Conservation (phyloP, 2,113 vertebrate species). For the Corythornis vintsioides region DNA sequence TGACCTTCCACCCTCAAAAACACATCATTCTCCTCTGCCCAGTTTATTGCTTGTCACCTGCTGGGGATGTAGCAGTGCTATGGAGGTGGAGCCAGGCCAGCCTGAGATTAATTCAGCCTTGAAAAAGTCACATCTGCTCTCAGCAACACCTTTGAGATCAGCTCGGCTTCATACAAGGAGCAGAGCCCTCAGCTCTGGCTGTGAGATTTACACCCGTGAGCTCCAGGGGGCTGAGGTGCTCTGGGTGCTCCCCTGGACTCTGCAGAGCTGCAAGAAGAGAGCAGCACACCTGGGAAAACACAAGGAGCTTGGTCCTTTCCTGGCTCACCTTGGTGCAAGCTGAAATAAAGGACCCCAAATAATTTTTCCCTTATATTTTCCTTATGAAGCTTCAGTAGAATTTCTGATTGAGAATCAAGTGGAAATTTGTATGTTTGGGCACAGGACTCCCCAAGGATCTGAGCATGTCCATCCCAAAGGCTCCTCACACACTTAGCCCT, state of each 20-base stretch:
- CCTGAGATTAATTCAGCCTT: background rate
- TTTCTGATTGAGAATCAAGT: background rate
- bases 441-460: background rate
- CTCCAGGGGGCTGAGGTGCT: background rate
- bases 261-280: background rate
- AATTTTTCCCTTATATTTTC: rapidly evolving
- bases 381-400: background rate
- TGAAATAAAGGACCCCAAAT: background rate
- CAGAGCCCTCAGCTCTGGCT: background rate
- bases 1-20: background rate
- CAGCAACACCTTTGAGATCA: background rate
- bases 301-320: background rate
- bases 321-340: rapidly evolving
- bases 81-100: background rate
- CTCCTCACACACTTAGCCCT: background rate
- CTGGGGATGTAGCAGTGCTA: background rate
- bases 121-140: background rate
- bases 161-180: background rate
- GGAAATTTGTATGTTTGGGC: background rate
- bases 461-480: background rate
- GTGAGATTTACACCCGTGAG: background rate
- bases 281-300: background rate
- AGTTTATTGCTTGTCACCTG: background rate
- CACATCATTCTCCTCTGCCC: background rate
- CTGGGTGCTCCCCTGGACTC: background rate